Percentiles rank a stretch among this genome's conserved stretches.
phyloP scores from a whole-genome alignment of 2,113 vertebrate species.

The Chlorodrepanis virens region DNA sequence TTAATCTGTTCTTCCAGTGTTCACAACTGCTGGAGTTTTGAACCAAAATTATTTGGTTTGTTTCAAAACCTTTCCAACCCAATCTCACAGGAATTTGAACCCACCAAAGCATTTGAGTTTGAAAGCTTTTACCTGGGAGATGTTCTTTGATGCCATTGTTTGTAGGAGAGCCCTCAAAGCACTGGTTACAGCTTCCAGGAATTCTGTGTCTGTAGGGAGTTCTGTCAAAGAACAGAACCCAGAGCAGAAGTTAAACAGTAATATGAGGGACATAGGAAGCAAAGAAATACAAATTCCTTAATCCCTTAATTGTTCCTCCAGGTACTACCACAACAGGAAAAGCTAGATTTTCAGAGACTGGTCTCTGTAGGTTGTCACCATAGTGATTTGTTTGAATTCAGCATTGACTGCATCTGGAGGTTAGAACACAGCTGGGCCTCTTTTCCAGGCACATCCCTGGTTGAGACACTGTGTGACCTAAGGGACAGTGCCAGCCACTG shows the following conservation, averaged over 20 bases:
- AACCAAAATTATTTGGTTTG: not conserved
- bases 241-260: slow-evolving; percentile 15
- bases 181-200: slow-evolving; percentile 91
- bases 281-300: slow-evolving; percentile 19
- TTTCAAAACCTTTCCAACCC: not conserved
- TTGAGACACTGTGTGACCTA: not conserved
- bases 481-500: not conserved
- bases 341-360: not conserved
- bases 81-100: not conserved
- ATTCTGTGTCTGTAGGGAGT: slow-evolving; percentile 85
- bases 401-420: not conserved
- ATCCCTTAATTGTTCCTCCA: not conserved
- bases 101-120: not conserved
- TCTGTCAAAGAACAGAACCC: slow-evolving; percentile 74
- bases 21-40: not conserved
- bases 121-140: slow-evolving; percentile 86
- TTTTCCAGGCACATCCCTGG: not conserved
- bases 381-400: not conserved
- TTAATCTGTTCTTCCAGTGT: not conserved
- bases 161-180: slow-evolving; percentile 91
- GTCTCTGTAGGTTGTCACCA: not conserved
- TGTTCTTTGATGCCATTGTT: slow-evolving; percentile 90
- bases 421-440: not conserved
- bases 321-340: not conserved
- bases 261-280: not conserved